Conservation (phyloP, 2,113 vertebrate genomes). For the Tyrannus savana region DNA sequence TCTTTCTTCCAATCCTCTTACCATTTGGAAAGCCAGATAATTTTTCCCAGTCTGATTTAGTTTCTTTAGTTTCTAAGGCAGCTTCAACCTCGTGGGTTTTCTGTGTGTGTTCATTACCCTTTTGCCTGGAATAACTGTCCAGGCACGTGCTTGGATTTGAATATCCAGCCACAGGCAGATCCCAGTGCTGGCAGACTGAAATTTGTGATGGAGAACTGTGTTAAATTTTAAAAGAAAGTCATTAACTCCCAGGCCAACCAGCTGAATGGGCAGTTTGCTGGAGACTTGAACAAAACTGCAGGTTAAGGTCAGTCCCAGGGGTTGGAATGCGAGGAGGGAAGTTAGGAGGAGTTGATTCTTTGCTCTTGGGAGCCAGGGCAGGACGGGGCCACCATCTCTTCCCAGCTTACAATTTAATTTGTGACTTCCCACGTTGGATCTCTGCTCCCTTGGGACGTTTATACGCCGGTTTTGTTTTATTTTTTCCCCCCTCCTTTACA, state of each 20-base stretch:
- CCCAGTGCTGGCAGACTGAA: background rate
- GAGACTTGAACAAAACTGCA: background rate
- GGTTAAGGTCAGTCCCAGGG: conserved; percentile 19
- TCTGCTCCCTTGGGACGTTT: background rate
- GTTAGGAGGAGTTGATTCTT: background rate
- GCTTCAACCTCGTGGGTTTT: background rate
- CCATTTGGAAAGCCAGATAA: background rate
- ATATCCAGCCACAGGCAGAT: background rate
- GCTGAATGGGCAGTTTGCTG: conserved; percentile 34
- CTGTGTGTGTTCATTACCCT: background rate
- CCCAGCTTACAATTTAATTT: background rate
- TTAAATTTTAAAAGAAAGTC: conserved; percentile 66
- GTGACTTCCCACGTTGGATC: background rate
- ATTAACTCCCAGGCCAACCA: conserved; percentile 27
- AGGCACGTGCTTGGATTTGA: background rate
- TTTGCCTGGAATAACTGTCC: background rate
- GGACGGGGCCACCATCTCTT: background rate
- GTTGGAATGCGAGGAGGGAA: background rate
- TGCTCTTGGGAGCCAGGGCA: background rate
- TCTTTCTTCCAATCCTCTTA: background rate
- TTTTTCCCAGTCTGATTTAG: background rate
- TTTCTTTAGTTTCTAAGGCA: background rate
- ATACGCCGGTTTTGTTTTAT: background rate
- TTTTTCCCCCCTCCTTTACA: fast-evolving
- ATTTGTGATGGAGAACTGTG: background rate